Percentiles rank a stretch among this genome's conserved stretches.
Conservation (phyloP, 2,888 invertebrate species). For the Kryphioiulus occultus region DNA sequence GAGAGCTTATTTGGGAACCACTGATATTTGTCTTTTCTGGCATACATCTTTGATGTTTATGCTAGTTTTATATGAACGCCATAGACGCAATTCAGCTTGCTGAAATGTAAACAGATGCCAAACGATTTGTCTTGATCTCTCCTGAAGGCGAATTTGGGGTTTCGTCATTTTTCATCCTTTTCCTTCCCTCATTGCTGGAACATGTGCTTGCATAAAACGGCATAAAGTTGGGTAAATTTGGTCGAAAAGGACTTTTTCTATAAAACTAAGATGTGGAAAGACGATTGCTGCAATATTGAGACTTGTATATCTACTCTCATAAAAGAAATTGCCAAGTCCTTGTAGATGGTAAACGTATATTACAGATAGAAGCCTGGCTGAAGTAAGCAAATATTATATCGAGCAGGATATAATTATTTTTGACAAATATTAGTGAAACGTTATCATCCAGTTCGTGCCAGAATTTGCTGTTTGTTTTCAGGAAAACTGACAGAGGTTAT, state of each 20-base stretch:
- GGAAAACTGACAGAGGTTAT: too few relatives aligned
- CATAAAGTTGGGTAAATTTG: not conserved
- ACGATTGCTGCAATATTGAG: too few relatives aligned
- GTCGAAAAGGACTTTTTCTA: not conserved
- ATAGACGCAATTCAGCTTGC: not conserved
- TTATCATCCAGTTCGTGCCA: not conserved
- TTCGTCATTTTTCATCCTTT: conserved; percentile 4
- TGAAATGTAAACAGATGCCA: conserved; percentile 26
- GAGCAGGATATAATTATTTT: not conserved
- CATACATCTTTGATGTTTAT: not conserved
- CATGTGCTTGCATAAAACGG: not conserved
- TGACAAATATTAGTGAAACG: not conserved
- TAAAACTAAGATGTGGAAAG: too few relatives aligned
- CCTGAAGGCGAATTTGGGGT: not conserved
- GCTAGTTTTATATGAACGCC: not conserved
- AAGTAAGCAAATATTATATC: not conserved
- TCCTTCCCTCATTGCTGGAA: not conserved
- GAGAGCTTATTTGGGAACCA: not conserved
- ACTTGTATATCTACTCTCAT: too few relatives aligned
- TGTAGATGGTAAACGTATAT: not conserved
- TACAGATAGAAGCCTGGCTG: not conserved
- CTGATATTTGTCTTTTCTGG: conserved; percentile 1
- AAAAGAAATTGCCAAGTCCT: not conserved
- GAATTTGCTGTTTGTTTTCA: too few relatives aligned
- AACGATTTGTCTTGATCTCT: conserved; percentile 2